A percentile compares a stretch with the other conserved stretches of the same genome.
These are phyloP conservation scores for Drosophila tripunctata DNA, from an alignment of 2,888 invertebrate genomes.

Conservation along the genomic window DNA sequence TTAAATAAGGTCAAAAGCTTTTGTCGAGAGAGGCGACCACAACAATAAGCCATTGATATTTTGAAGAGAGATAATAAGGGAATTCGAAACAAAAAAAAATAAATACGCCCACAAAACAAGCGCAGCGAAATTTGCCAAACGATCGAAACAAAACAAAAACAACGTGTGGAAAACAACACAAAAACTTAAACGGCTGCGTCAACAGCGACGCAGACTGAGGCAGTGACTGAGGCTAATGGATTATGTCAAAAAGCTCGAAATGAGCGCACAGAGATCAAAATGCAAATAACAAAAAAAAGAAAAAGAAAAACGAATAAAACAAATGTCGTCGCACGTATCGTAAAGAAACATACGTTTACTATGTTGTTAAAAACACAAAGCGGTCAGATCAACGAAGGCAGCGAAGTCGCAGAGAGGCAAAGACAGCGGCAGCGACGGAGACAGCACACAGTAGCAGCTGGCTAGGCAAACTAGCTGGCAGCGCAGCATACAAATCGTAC, in stretches of 20 bases:
- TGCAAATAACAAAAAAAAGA: slow-evolving; percentile 49
- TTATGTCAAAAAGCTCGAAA: slow-evolving; percentile 44
- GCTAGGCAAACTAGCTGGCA: slow-evolving; percentile 49
- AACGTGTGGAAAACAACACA: slow-evolving; percentile 54
- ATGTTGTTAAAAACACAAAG: slow-evolving; percentile 18
- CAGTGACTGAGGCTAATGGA: slow-evolving; percentile 41
- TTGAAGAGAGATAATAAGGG: slow-evolving; percentile 39
- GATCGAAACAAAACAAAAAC: slow-evolving; percentile 47
- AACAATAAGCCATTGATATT: slow-evolving; percentile 66
- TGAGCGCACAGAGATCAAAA: slow-evolving; percentile 52
- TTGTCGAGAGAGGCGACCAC: slow-evolving; percentile 20
- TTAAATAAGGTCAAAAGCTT: slow-evolving; percentile 71
- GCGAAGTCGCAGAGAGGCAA: not conserved
- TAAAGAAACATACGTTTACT: slow-evolving; percentile 39
- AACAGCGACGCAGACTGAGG: slow-evolving; percentile 2
- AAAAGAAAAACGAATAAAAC: slow-evolving; percentile 28
- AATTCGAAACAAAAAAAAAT: slow-evolving; percentile 15
- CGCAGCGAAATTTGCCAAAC: slow-evolving; percentile 73
- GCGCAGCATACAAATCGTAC: slow-evolving; percentile 45
- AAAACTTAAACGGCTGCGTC: slow-evolving; percentile 35
- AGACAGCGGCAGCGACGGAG: not conserved
- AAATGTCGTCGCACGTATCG: slow-evolving; percentile 53
- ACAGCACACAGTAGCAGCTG: slow-evolving; percentile 33
- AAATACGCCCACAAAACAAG: slow-evolving; percentile 70
- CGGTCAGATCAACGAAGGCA: slow-evolving; percentile 9